Evolutionary conservation across 2,113 vertebrate genomes (phyloP).

Genomic region (Syngnathoides biaculeatus): DNA sequence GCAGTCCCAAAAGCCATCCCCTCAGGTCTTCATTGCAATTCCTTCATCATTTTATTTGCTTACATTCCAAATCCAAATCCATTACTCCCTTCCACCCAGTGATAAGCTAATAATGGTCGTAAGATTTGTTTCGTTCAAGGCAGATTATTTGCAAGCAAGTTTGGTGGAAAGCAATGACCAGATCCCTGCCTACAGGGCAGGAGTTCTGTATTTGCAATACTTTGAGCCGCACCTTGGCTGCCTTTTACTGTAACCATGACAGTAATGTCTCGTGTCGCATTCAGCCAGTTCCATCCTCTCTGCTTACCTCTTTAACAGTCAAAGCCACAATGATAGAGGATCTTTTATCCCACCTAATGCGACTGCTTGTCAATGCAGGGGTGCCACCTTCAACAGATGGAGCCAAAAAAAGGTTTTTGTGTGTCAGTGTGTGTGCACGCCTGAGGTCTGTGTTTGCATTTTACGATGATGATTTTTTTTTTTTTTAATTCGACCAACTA

Average conservation of each 20-base stretch:
- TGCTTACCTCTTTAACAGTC: slow-evolving; percentile 64
- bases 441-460: slow-evolving; percentile 60
- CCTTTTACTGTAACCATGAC: slow-evolving; percentile 58
- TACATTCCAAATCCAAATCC: slow-evolving; percentile 25
- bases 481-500: slow-evolving; percentile 57
- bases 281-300: slow-evolving; percentile 61
- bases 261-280: slow-evolving; percentile 61
- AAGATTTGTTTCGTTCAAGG: slow-evolving; percentile 53
- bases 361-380: slow-evolving; percentile 56
- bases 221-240: slow-evolving; percentile 58
- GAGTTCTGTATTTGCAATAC: slow-evolving; percentile 33
- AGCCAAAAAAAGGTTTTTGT: slow-evolving; percentile 56
- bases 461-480: slow-evolving; percentile 19
- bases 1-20: slow-evolving; percentile 8
- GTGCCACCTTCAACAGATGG: slow-evolving; percentile 57
- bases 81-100: slow-evolving; percentile 40
- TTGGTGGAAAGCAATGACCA: slow-evolving; percentile 48
- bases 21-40: slow-evolving; percentile 17
- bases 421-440: slow-evolving; percentile 28
- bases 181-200: slow-evolving; percentile 48
- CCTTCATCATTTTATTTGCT: slow-evolving; percentile 24
- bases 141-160: slow-evolving; percentile 50
- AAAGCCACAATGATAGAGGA: slow-evolving; percentile 64
- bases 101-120: slow-evolving; percentile 52
- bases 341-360: slow-evolving; percentile 63